Evolutionary conservation across 2,888 invertebrate species (phyloP).

Genomic region (Eilema griseolum): DNA sequence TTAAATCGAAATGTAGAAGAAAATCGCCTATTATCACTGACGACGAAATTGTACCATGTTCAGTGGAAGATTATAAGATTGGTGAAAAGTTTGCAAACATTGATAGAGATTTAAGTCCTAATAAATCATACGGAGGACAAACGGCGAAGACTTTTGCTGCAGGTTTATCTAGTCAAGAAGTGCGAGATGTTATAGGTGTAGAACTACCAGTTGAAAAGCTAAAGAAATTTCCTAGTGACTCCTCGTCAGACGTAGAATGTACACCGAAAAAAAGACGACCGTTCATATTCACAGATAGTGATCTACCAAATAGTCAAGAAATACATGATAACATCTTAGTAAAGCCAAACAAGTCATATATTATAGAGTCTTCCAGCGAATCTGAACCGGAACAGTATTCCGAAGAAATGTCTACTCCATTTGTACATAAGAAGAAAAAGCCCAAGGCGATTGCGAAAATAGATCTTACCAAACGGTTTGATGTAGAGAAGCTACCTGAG

Average conservation of each 20-base stretch:
- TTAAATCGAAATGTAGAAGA: conserved; percentile 14
- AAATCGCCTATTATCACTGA: conserved; percentile 27
- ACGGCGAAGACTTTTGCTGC: conserved; percentile 54
- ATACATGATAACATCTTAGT: conserved; percentile 66
- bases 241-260: conserved; percentile 68
- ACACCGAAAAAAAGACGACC: conserved; percentile 70
- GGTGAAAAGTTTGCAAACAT: conserved; percentile 50
- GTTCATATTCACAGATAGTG: conserved; percentile 64
- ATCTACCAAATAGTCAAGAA: conserved; percentile 78
- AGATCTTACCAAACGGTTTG: conserved; percentile 69
- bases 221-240: conserved; percentile 62
- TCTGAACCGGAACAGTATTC: conserved; percentile 69
- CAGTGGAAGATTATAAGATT: conserved; percentile 54
- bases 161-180: conserved; percentile 56
- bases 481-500: conserved; percentile 65
- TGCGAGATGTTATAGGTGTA: conserved; percentile 58
- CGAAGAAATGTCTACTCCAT: conserved; percentile 64
- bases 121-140: conserved; percentile 46
- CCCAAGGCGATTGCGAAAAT: conserved; percentile 58
- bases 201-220: conserved; percentile 45
- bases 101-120: conserved; percentile 42
- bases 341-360: conserved; percentile 40
- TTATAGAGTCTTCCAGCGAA: conserved; percentile 70
- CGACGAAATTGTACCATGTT: conserved; percentile 57
- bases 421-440: conserved; percentile 62